Base-by-base conservation (phyloP, 1,140 invertebrate genomes). In the Polypedilum vanderplanki region DNA sequence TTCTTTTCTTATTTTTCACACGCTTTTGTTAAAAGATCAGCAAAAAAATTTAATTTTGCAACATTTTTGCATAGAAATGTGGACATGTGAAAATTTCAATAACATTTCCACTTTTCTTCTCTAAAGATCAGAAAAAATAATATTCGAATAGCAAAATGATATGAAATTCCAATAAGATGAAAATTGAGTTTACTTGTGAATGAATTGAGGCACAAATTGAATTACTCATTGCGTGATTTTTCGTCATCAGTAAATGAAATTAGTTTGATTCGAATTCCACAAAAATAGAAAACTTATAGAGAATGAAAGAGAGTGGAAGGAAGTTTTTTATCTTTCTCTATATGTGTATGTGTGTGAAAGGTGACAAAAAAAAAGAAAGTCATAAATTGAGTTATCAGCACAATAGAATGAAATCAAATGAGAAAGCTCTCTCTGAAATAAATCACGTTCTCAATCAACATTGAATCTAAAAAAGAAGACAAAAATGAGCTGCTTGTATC, bases 401-500 rank as follows among this genome's bases (percentile, higher is more conserved):
- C 46, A 57, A 57, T 57, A n/a, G 46, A 57, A 57, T 57, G 12
- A 57, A 57, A 57, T 57, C 46, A 57, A 57, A 12, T 15, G 12
- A 33, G 46, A 57, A 57, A 57, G 46, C 46, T 57, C 15, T 33
- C 15, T 57, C 46, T 46, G 41, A 57, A 57, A 57, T n/a, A 57
- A 57, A 57, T 57, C 46, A 57, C 46, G 46, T 57, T n/a, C 46
- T 57, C 12, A 57, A 57, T 57, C 46, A 57, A 12, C 12, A 57
- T 12, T n/a, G 46, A 57, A 57, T 33, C 2, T 33, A 33, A 33
- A 33, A 33, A 33, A 33, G 24, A 33, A 33, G 24, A 33, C 46
- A 57, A 57, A 57, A 57, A n/a, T 57, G 12, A 57, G 46, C n/a
- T n/a, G 46, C 46, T 57, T 57, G 46, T 57, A n/a, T 57, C 46